Evolutionary conservation across 2,888 invertebrate genomes (phyloP).

Genomic region (Erpobdella octoculata): DNA sequence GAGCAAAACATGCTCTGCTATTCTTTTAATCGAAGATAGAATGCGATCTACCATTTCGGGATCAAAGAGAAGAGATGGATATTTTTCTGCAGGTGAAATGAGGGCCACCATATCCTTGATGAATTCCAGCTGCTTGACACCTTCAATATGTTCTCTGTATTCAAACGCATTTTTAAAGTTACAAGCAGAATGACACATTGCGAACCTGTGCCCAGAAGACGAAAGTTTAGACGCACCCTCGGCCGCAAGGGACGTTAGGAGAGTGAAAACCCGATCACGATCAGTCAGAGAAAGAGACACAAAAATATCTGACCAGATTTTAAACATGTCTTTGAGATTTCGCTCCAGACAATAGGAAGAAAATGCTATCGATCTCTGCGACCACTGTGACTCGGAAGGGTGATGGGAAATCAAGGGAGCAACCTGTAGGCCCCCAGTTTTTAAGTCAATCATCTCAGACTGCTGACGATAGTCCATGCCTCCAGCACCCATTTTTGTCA

Average conservation of each 20-base stretch:
- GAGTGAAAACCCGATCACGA: constrained; percentile 66
- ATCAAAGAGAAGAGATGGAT: not conserved
- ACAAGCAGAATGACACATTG: constrained; percentile 73
- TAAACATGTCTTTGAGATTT: constrained; percentile 72
- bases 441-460: constrained; percentile 65
- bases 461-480: constrained; percentile 70
- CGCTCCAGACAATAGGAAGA: constrained; percentile 74
- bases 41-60: not conserved
- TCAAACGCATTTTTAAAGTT: constrained; percentile 66
- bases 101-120: constrained; percentile 4
- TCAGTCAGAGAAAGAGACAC: constrained; percentile 54
- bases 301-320: constrained; percentile 70
- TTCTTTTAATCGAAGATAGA: not conserved
- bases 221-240: constrained; percentile 71
- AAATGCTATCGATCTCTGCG: constrained; percentile 54
- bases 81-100: not conserved
- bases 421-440: constrained; percentile 55
- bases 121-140: constrained; percentile 65
- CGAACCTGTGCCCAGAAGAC: constrained; percentile 58
- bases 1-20: not conserved
- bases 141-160: constrained; percentile 66
- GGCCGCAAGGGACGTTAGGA: constrained; percentile 70
- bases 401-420: constrained; percentile 66
- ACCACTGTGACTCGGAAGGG: constrained; percentile 41
- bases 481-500: constrained; percentile 76